These are phyloP conservation scores for Tonatia bakeri DNA, from an alignment of 2,113 vertebrate species.

Conservation along the genomic window DNA sequence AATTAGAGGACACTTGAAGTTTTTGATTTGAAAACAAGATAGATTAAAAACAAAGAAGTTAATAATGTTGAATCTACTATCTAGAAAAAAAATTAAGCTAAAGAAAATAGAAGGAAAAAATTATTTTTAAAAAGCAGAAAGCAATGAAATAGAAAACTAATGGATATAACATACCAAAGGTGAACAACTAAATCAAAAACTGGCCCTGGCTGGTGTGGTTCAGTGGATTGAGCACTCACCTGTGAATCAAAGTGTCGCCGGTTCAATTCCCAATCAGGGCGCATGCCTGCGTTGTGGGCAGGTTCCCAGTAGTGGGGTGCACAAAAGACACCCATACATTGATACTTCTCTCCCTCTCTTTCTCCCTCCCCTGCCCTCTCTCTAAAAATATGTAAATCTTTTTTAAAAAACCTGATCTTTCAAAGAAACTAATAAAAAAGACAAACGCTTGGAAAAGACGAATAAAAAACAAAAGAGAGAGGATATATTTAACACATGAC, in stretches of 20 bases:
- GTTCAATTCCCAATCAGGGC: no score
- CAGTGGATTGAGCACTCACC: no score
- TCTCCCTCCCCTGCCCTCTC: no score
- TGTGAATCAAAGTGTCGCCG: no score
- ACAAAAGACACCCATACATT: no score
- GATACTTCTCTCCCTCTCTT: no score
- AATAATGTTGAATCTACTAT: background rate
- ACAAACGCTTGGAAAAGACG: background rate
- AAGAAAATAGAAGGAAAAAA: background rate
- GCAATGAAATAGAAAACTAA: background rate
- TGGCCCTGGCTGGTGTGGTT: background rate
- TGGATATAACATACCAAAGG: background rate
- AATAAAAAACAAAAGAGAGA: background rate
- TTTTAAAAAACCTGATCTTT: background rate
- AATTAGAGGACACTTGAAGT: background rate
- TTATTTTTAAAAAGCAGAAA: constrained; percentile 1
- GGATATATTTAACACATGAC: background rate
- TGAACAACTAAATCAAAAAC: background rate
- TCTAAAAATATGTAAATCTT: no score
- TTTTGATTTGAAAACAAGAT: background rate
- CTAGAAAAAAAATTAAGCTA: background rate
- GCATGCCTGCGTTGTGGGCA: no score
- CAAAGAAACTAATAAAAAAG: background rate
- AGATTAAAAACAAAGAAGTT: background rate
- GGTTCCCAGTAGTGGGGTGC: no score